Conservation (phyloP, 1,140 invertebrate species). For the Eumeta japonica region DNA sequence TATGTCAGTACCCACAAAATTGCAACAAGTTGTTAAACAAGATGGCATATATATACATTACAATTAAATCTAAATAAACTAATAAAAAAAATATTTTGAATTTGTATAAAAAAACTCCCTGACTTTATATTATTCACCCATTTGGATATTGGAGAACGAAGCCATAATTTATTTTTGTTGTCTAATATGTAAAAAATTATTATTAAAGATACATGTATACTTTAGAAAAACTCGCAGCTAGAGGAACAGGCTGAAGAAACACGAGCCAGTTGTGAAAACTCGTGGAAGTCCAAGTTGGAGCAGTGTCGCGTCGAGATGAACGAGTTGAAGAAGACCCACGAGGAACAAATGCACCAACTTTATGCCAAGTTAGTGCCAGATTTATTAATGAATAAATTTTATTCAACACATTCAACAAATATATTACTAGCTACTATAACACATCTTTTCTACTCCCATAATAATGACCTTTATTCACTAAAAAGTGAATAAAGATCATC, state of each 20-base stretch:
- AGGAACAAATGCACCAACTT: conserved; percentile 57
- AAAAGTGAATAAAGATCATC: too few relatives aligned
- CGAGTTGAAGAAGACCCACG: conserved; percentile 46
- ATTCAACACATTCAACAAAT: not conserved
- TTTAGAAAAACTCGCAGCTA: conserved; percentile 39
- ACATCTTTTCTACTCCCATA: not conserved
- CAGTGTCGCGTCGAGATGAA: conserved; percentile 45
- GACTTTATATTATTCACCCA: too few relatives aligned
- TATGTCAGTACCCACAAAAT: not conserved
- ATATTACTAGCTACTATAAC: not conserved
- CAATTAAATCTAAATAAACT: not conserved
- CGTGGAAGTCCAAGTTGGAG: conserved; percentile 49
- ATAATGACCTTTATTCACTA: too few relatives aligned
- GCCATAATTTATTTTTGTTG: not conserved
- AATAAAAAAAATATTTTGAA: too few relatives aligned
- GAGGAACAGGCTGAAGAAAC: conserved; percentile 50
- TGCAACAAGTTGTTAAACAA: not conserved
- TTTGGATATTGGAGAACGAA: not conserved
- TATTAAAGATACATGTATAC: not conserved
- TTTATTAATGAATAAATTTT: too few relatives aligned
- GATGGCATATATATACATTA: not conserved
- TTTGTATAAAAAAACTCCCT: too few relatives aligned
- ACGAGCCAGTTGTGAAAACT: conserved; percentile 45
- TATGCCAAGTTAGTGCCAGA: conserved; percentile 49
- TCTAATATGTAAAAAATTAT: not conserved